Conservation (phyloP, 2,888 invertebrate genomes). For the Melanotus villosus region DNA sequence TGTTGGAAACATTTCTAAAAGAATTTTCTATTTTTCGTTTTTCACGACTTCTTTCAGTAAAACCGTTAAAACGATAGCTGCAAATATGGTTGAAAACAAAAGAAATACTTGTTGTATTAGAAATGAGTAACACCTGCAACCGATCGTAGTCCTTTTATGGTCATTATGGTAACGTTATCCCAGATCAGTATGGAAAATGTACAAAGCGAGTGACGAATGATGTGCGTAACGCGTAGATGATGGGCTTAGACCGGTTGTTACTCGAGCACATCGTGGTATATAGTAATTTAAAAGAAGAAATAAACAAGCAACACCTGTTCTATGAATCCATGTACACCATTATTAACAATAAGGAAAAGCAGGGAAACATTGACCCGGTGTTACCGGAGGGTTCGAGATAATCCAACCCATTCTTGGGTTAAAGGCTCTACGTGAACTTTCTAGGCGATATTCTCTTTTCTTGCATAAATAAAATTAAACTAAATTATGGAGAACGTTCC, state of each 20-base stretch:
- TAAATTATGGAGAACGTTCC: background rate
- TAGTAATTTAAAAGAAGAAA: conserved; percentile 7
- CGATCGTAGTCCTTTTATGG: no score
- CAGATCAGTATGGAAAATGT: background rate
- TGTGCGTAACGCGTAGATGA: conserved; percentile 24
- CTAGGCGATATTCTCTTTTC: background rate
- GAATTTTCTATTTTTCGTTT: no score
- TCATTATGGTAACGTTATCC: background rate
- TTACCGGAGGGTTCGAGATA: conserved; percentile 31
- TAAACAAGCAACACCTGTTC: conserved; percentile 40
- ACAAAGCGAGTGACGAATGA: conserved; percentile 2
- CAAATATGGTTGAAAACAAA: no score
- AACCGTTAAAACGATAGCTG: no score
- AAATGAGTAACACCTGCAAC: no score
- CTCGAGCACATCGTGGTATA: conserved; percentile 2
- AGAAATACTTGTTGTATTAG: no score
- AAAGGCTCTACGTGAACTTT: conserved; percentile 16
- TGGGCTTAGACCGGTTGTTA: conserved; percentile 20
- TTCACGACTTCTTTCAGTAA: no score
- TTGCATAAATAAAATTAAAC: background rate
- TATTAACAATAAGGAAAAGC: conserved; percentile 38
- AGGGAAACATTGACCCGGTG: conserved; percentile 40
- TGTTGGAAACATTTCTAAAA: background rate
- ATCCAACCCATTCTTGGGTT: conserved; percentile 18
- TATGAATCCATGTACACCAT: conserved; percentile 9